These are phyloP conservation scores for Paramacrobiotus metropolitanus DNA, from an alignment of 1,140 invertebrate genomes.

Conservation along the genomic window DNA sequence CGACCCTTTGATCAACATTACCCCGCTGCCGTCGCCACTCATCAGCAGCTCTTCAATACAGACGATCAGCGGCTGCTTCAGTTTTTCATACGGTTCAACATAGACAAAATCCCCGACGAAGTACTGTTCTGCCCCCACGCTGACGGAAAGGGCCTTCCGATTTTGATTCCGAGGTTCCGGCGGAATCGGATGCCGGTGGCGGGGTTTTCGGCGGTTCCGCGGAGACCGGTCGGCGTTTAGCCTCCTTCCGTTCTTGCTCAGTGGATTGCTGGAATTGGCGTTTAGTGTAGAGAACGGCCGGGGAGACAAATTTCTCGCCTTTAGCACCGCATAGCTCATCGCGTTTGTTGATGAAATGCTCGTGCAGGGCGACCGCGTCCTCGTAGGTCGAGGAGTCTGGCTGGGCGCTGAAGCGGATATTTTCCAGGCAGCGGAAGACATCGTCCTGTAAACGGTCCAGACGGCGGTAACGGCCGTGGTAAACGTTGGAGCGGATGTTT, in stretches of 20 bases:
- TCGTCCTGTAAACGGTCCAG: constrained; percentile 90
- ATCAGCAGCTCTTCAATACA: constrained; percentile 55
- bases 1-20: constrained; percentile 69
- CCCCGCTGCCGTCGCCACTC: constrained; percentile 53
- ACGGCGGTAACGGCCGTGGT: constrained; percentile 65
- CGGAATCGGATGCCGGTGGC: constrained; percentile 6
- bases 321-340: constrained; percentile 39
- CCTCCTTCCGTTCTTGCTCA: constrained; percentile 7
- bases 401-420: constrained; percentile 34
- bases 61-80: constrained; percentile 58
- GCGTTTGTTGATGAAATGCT: constrained; percentile 51
- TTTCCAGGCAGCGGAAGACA: constrained; percentile 73
- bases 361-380: constrained; percentile 76
- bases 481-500: constrained; percentile 54
- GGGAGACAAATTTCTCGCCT: constrained; percentile 55
- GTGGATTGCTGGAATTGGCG: constrained; percentile 17
- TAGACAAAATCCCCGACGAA: constrained; percentile 73
- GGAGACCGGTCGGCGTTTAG: constrained; percentile 11
- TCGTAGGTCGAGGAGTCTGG: constrained; percentile 66
- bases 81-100: constrained; percentile 44
- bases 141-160: no score
- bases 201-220: constrained; percentile 6
- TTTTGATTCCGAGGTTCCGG: no score
- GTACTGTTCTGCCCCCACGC: constrained; percentile 45
- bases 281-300: constrained; percentile 51